Percentiles rank a stretch among this genome's conserved stretches.
Evolutionary conservation across 2,797 vertebrate genomes (phyloP).

Genomic region (Hirundo rustica): DNA sequence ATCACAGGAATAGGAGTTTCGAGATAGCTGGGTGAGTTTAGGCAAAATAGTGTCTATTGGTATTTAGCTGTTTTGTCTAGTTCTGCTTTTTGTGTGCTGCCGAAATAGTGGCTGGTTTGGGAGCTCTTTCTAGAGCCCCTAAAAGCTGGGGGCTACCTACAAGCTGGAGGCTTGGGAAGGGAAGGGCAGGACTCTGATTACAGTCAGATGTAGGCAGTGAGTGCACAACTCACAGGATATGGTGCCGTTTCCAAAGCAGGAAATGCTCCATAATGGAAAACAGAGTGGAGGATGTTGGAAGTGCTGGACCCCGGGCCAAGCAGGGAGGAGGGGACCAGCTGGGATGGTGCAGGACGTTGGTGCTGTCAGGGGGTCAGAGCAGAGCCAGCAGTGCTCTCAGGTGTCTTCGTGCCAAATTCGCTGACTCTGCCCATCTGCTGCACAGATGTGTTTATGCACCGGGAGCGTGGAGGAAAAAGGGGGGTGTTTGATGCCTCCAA

Average conservation of each 20-base stretch:
- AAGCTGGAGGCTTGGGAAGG: background rate
- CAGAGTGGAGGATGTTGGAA: background rate
- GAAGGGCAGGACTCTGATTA: background rate
- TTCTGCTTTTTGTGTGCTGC: background rate
- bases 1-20: background rate
- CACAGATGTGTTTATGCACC: background rate
- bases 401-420: rapidly evolving
- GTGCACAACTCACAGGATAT: background rate
- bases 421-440: background rate
- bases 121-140: background rate
- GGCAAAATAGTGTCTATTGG: background rate
- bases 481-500: background rate
- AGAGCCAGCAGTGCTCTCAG: background rate
- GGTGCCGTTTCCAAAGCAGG: background rate
- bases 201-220: background rate
- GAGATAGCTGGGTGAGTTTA: background rate
- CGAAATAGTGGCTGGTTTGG: background rate
- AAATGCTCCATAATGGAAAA: background rate
- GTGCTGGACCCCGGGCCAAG: rapidly evolving
- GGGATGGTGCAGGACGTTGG: rapidly evolving
- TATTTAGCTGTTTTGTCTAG: background rate
- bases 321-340: background rate
- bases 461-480: background rate
- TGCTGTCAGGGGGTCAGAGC: background rate
- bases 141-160: background rate